phyloP scores from a whole-genome alignment of 2,888 invertebrate genomes.

The Amphipoea oculea region DNA sequence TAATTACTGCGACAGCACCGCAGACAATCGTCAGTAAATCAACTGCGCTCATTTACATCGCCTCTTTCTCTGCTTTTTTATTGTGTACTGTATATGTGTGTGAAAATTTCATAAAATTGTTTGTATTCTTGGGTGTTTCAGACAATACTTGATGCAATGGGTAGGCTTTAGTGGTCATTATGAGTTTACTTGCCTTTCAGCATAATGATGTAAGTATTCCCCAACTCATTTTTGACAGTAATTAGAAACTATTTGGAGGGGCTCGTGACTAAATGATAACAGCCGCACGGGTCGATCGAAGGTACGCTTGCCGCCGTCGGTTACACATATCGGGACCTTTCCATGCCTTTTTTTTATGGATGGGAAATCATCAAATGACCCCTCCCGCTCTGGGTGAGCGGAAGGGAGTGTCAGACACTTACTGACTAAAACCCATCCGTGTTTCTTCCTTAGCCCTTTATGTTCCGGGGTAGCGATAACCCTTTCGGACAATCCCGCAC shows the following conservation, averaged over 20 bases:
- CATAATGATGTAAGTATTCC: too few relatives aligned
- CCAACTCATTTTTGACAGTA: neutral
- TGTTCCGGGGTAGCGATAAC: too few relatives aligned
- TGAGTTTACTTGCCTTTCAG: too few relatives aligned
- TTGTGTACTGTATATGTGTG: constrained; percentile 33
- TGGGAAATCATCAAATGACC: too few relatives aligned
- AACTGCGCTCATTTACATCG: constrained; percentile 62
- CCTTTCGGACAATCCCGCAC: too few relatives aligned
- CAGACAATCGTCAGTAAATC: constrained; percentile 67
- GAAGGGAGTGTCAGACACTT: too few relatives aligned
- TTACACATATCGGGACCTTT: neutral
- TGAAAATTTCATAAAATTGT: constrained; percentile 22
- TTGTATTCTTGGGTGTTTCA: constrained; percentile 1
- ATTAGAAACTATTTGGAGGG: neutral
- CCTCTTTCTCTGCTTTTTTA: constrained; percentile 40
- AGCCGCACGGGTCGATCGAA: too few relatives aligned
- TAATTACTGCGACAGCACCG: constrained; percentile 44
- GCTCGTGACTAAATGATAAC: too few relatives aligned
- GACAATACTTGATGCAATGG: neutral
- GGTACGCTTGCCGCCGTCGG: neutral
- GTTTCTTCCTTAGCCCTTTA: too few relatives aligned
- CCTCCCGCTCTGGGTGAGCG: too few relatives aligned
- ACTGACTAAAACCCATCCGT: too few relatives aligned
- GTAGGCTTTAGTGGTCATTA: neutral
- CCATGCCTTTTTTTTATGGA: neutral